Conservation (phyloP, 2,888 invertebrate species). For the Bellardia pandia region DNA sequence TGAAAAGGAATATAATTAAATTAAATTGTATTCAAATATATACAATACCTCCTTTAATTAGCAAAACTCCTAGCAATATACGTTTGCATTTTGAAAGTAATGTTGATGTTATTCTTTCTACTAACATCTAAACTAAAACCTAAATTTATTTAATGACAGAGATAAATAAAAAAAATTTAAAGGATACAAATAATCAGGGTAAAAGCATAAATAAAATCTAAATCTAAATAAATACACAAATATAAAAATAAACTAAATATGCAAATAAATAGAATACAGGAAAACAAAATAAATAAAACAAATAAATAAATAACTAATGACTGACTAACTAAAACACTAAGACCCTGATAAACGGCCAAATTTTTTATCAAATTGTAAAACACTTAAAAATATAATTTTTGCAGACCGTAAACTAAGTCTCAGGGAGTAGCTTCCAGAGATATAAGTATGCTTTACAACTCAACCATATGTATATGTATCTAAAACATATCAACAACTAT, state of each 20-base stretch:
- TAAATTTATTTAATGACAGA: not conserved
- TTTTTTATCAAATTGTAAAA: not conserved
- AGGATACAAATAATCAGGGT: not conserved
- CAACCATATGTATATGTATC: not conserved
- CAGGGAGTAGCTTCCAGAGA: not conserved
- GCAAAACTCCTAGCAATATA: not conserved
- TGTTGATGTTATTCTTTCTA: not conserved
- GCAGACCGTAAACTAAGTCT: too few species aligned
- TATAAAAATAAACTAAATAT: conserved; percentile 4
- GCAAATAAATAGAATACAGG: conserved; percentile 3
- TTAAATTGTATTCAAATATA: not conserved
- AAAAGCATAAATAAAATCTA: conserved; percentile 8
- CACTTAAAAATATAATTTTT: too few species aligned
- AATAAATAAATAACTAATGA: not conserved
- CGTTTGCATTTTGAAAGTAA: not conserved
- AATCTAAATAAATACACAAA: not conserved
- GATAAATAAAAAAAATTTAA: not conserved
- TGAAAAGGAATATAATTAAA: not conserved
- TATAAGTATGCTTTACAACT: not conserved
- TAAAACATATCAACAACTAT: not conserved
- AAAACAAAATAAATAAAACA: conserved; percentile 15
- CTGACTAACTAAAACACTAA: not conserved
- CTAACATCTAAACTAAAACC: not conserved
- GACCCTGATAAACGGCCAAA: not conserved
- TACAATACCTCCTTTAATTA: not conserved